A percentile compares a stretch with the other conserved stretches of the same genome.
Evolutionary conservation across 1,140 invertebrate species (phyloP).

Genomic region (Aradophagus sp.): DNA sequence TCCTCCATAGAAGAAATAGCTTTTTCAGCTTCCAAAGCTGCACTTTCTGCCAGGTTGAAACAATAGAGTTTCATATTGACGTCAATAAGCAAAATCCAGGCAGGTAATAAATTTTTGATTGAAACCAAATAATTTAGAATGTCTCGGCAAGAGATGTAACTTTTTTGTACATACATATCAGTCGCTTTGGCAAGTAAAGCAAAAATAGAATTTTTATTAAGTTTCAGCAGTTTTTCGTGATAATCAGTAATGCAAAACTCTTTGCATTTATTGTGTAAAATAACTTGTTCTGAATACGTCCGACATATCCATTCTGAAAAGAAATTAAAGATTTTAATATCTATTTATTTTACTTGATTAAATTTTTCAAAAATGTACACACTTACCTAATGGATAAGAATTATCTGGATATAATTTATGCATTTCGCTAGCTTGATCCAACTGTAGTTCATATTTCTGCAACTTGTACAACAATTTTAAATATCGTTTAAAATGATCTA

Average conservation of each 20-base stretch:
- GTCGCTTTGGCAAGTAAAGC: slow-evolving; percentile 78
- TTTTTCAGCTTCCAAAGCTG: slow-evolving; percentile 71
- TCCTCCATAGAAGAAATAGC: slow-evolving; percentile 56
- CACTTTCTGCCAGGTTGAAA: slow-evolving; percentile 77
- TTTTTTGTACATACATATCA: slow-evolving; percentile 72
- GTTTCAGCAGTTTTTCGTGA: slow-evolving; percentile 70
- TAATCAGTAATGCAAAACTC: slow-evolving; percentile 74
- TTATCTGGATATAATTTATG: slow-evolving; percentile 72
- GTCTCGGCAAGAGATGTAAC: slow-evolving; percentile 77
- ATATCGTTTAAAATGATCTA: slow-evolving; percentile 76
- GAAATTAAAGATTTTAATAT: not conserved
- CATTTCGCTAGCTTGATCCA: slow-evolving; percentile 76
- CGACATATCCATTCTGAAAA: slow-evolving; percentile 78
- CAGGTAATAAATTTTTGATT: slow-evolving; percentile 65
- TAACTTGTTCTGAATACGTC: slow-evolving; percentile 74
- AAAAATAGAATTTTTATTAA: slow-evolving; percentile 77
- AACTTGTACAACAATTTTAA: slow-evolving; percentile 76
- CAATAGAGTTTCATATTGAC: slow-evolving; percentile 77
- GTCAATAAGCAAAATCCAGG: slow-evolving; percentile 73
- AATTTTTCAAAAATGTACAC: slow-evolving; percentile 1
- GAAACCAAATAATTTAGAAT: slow-evolving; percentile 67
- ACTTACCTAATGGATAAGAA: slow-evolving; percentile 72
- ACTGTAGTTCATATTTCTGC: slow-evolving; percentile 68
- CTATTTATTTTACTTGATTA: slow-evolving; percentile 14
- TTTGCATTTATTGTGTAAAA: slow-evolving; percentile 65